phyloP scores from a whole-genome alignment of 2,113 vertebrate species.

The Scortum barcoo region DNA sequence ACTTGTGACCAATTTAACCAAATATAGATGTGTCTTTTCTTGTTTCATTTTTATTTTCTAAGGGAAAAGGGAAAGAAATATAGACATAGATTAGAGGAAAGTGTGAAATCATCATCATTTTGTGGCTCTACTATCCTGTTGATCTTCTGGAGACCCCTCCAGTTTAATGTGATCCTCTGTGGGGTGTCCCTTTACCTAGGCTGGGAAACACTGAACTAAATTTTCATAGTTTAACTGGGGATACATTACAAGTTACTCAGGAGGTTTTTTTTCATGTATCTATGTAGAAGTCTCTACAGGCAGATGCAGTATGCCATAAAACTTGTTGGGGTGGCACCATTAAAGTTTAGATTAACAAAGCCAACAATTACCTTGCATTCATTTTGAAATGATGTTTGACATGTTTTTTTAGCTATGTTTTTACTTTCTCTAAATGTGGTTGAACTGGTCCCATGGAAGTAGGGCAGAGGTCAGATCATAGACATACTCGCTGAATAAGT shows the following conservation, averaged over 20 bases:
- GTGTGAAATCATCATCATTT: neutral
- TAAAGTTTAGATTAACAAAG: neutral
- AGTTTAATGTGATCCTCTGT: neutral
- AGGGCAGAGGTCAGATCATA: neutral
- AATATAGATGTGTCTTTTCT: neutral
- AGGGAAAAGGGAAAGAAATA: too few relatives aligned
- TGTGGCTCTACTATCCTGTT: neutral
- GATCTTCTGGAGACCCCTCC: neutral
- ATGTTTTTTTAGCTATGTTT: neutral
- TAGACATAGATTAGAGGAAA: neutral
- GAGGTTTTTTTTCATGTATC: neutral
- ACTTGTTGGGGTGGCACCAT: neutral
- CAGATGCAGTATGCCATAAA: neutral
- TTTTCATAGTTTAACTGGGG: neutral
- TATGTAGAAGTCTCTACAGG: neutral
- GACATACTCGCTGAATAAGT: neutral
- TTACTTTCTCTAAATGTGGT: slow-evolving; percentile 2
- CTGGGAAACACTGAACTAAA: neutral
- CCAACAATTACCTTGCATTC: too few relatives aligned
- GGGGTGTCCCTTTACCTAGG: neutral
- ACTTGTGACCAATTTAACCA: neutral
- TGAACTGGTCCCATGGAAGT: neutral
- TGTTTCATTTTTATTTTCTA: neutral
- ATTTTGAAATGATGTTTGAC: too few relatives aligned
- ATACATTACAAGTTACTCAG: neutral